phyloP scores from a whole-genome alignment of 2,888 invertebrate species.

The Cosmopolites sordidus region DNA sequence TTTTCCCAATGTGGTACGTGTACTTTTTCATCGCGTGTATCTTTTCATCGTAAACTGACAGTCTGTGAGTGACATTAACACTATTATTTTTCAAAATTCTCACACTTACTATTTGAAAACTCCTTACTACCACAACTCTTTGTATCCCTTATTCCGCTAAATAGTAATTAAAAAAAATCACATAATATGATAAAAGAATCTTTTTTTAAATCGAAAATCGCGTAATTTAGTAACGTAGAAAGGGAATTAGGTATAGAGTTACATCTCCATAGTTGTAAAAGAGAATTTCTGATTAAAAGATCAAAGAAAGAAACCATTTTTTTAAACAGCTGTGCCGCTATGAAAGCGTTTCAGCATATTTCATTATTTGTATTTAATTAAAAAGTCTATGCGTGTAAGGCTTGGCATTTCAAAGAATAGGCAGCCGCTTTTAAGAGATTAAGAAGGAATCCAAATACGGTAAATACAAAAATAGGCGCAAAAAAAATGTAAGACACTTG shows the following conservation, averaged over 20 bases:
- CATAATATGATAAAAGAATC: neutral
- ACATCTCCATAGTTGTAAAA: neutral
- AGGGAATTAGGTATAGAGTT: neutral
- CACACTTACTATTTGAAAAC: no score
- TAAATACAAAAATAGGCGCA: neutral
- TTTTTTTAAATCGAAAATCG: neutral
- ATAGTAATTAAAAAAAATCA: no score
- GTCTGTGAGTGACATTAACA: no score
- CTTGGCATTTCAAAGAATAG: neutral
- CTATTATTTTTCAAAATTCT: no score
- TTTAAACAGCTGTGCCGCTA: neutral
- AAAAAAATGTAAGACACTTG: neutral
- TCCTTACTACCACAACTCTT: no score
- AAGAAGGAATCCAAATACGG: neutral
- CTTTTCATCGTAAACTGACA: no score
- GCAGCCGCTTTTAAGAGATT: slow-evolving; percentile 1
- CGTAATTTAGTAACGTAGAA: neutral
- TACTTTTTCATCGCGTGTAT: no score
- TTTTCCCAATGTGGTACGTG: no score
- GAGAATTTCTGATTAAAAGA: neutral
- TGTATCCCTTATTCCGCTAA: no score
- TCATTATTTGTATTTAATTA: slow-evolving; percentile 2
- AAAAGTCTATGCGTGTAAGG: neutral
- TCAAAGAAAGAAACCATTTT: slow-evolving; percentile 1
- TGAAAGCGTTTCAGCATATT: neutral